Conservation (phyloP, 1,140 invertebrate genomes). For the Hyphantria cunea region DNA sequence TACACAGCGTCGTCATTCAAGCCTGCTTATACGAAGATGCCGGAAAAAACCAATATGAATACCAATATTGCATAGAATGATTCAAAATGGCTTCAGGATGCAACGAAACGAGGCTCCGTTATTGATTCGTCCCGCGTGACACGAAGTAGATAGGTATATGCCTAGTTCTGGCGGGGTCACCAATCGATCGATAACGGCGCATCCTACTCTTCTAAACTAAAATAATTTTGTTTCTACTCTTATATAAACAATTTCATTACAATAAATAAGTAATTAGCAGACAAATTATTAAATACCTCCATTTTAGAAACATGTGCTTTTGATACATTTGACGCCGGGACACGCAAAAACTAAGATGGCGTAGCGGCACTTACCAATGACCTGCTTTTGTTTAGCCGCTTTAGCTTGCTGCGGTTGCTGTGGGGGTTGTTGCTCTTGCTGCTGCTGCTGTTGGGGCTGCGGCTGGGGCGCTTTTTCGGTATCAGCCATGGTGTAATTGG, state of each 20-base stretch:
- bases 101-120: slow-evolving; percentile 27
- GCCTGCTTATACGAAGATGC: too few species aligned
- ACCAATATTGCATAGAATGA: too few species aligned
- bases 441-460: slow-evolving; percentile 72
- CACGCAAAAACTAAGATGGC: slow-evolving; percentile 73
- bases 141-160: slow-evolving; percentile 5
- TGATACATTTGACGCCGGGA: slow-evolving; percentile 55
- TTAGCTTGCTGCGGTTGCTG: slow-evolving; percentile 70
- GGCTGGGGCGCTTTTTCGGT: slow-evolving; percentile 80
- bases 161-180: slow-evolving; percentile 45
- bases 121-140: slow-evolving; percentile 41
- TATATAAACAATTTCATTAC: too few species aligned
- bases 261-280: not conserved
- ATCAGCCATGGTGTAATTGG: slow-evolving; percentile 82
- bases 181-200: slow-evolving; percentile 54
- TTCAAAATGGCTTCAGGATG: slow-evolving; percentile 21
- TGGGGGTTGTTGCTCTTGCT: slow-evolving; percentile 59
- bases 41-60: too few species aligned
- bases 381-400: slow-evolving; percentile 78
- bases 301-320: slow-evolving; percentile 69
- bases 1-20: too few species aligned
- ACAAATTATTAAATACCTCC: slow-evolving; percentile 32
- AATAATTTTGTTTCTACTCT: too few species aligned
- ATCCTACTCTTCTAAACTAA: not conserved
- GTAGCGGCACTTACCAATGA: slow-evolving; percentile 78